Base-by-base conservation (phyloP, 2,113 vertebrate genomes). In the Rhodinocichla rosea region DNA sequence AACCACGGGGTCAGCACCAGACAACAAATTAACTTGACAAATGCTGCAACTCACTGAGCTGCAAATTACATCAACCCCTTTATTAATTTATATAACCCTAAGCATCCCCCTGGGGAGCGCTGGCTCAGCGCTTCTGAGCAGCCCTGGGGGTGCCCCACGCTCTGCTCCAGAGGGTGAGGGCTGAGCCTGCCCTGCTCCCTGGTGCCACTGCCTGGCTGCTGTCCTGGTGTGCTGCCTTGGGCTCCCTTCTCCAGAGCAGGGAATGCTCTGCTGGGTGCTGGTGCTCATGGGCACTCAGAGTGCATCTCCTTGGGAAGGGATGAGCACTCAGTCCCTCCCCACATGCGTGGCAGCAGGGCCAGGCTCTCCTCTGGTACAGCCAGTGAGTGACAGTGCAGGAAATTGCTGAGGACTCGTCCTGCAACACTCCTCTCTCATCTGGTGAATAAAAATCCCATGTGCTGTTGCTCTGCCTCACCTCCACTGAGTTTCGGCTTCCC, bases 61-160 rank as follows among this genome's bases (percentile, higher is more conserved):
- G 73, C 70, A 68, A 64, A 73, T 87, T 62, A 47, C 88, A 57
- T 90, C 76, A 76, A 87, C 10, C 80, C 87, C 53, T 55, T 83
- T 15, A 83, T 92, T 95, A 86, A 95, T 96, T 90, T 93, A 81
- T 92, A 11, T 89, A 89, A 94, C 90, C 83, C 83, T 59, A 64
- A 74, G 75, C 88, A 55, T 90, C 55, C 63, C 28, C 75, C 84
- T 33, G 12, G 3, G 30, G 81, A 76, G 70, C 10, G 40, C 84
- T 45, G 77, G 20, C 3, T 84, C 93, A 74, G 93, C 6, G 0
- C 7, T 28, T 75, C 42, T 14, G 42, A 65, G 83, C 64, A 74
- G 89, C 73, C 83, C 69, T 8, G 56, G 30, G 45, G 21, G 9
- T 64, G 53, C 15, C 39, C 83, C 45, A 9, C 0, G 0, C 27